Conservation (phyloP, 2,888 invertebrate species). For the Oasisia sp. region DNA sequence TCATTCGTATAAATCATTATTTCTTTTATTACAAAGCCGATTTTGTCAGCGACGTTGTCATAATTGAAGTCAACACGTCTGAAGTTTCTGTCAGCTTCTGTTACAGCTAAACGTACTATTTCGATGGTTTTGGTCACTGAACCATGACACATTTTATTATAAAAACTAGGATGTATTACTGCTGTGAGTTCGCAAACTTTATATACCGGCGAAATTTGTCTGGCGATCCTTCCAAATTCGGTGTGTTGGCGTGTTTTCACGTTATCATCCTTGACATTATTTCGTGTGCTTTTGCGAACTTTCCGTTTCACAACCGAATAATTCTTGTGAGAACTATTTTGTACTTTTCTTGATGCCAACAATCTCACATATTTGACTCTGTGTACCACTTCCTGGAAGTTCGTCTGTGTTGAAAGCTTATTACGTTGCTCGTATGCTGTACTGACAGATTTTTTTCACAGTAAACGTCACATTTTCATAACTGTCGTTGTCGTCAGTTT, state of each 20-base stretch:
- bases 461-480: not conserved
- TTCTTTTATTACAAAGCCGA: not conserved
- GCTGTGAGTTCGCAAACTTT: slow-evolving; percentile 11
- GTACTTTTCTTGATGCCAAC: not conserved
- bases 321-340: not conserved
- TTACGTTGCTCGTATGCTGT: not conserved
- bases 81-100: slow-evolving; percentile 18
- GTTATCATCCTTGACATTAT: not conserved
- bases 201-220: not conserved
- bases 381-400: not conserved
- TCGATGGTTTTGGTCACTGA: not conserved
- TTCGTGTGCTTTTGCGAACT: not conserved
- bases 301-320: not conserved
- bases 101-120: not conserved
- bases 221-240: not conserved
- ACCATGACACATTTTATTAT: not conserved
- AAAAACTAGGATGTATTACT: slow-evolving; percentile 2
- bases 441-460: not conserved
- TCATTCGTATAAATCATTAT: not conserved
- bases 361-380: not conserved
- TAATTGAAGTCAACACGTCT: slow-evolving; percentile 22
- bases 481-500: not conserved
- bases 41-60: slow-evolving; percentile 19
- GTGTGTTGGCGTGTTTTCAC: not conserved
- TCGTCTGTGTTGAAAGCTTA: not conserved